Percentiles rank a stretch among this genome's conserved stretches.
Conservation (phyloP, 2,797 vertebrate species). For the Halcyon leucocephala region DNA sequence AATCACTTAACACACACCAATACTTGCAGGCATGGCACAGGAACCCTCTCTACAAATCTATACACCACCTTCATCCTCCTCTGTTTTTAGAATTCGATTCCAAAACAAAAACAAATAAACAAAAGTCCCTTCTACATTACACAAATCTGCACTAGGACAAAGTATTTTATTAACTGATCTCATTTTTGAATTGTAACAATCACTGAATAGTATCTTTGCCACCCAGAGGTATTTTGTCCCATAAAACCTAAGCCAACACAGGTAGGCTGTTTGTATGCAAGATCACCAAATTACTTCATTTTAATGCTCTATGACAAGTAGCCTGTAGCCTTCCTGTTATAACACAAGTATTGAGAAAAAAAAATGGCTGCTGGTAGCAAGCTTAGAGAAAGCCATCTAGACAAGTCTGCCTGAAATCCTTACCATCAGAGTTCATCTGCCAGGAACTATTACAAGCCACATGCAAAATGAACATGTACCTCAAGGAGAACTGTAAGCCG, state of each 20-base stretch:
- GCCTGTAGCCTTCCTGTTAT: neutral
- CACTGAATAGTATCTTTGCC: neutral
- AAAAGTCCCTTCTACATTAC: neutral
- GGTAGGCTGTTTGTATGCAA: neutral
- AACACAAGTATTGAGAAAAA: neutral
- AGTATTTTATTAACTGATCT: neutral
- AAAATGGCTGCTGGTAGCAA: neutral
- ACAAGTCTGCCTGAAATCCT: neutral
- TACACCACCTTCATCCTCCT: neutral
- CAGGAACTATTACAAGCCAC: neutral
- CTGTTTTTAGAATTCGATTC: neutral
- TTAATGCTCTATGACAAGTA: neutral
- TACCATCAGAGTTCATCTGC: neutral
- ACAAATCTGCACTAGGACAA: neutral
- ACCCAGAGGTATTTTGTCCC: neutral
- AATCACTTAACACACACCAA: neutral
- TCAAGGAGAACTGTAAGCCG: constrained; percentile 9
- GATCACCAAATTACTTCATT: neutral
- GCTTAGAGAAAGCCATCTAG: neutral
- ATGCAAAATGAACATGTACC: neutral
- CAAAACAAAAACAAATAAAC: neutral
- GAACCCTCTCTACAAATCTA: neutral
- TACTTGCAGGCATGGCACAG: neutral
- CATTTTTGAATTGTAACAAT: neutral
- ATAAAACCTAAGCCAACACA: neutral